Base-by-base conservation (phyloP, 2,888 invertebrate genomes). In the Nemotelus nigrinus region DNA sequence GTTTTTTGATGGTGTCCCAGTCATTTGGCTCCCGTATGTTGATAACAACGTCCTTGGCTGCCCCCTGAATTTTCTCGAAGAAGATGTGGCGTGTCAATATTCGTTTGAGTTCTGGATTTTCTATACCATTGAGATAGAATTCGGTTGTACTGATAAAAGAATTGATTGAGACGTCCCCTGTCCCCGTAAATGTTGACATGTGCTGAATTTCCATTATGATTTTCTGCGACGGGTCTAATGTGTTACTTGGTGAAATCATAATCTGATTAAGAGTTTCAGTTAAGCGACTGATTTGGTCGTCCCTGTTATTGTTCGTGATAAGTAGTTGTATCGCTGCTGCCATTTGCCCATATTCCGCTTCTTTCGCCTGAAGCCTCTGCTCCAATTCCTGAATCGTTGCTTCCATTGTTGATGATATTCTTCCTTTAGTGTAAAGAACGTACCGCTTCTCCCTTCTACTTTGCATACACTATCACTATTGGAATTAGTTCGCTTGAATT, bases 101-200 rank as follows among this genome's bases (percentile, higher is more conserved):
- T 47, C 48, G 5, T 47, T 67, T 8, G n/a, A 67, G 3, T 6
- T 67, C 48, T 25, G 67, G 67, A 39, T 68, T 41, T 7, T 25
- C 6, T 3, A 68, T 53, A 4, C 50, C 41, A 39, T 68, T 25
- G 4, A 68, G 48, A 39, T 50, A 68, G 10, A 50, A 68, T 39
- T 68, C 68, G n/a, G 10, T 53, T 39, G 41, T 50, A 4, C 50
- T 39, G 39, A 68, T 39, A 50, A 68, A 68, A 50, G 68, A 3
- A 41, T 68, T 68, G 47, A 68, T 68, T 3, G 68, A 68, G 3
- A 68, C 68, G 8, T 68, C 68, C 3, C 68, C 50, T 50, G 50
- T 50, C 7, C 68, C 68, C 4, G 68, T 68, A 10, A 68, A 68
- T 6, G 39, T 50, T 2, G 3, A 25, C 68, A 68, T 68, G 41